Conservation (phyloP, 64 coral and sea anemone genomes). For the Pocillopora damicornis region DNA sequence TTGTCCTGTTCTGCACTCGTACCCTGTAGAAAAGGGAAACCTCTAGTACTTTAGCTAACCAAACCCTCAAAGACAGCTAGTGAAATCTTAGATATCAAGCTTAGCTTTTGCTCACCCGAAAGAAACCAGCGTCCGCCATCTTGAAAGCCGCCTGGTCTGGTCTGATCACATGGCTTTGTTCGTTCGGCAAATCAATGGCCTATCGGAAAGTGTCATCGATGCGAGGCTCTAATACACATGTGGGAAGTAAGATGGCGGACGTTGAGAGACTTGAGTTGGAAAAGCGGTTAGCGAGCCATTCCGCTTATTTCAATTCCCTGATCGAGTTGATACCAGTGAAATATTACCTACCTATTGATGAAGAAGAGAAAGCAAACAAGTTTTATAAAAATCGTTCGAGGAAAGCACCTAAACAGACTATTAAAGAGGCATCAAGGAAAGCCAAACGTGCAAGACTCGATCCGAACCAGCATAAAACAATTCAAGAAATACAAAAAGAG, state of each 20-base stretch:
- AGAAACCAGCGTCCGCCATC: conserved; percentile 98
- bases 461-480: conserved; percentile 76
- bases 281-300: conserved; percentile 78
- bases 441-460: conserved; percentile 79
- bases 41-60: neutral
- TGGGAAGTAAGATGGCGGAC: conserved; percentile 86
- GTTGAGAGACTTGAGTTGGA: conserved; percentile 38
- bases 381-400: conserved; percentile 84
- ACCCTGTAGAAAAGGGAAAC: conserved; percentile 53
- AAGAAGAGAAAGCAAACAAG: conserved; percentile 70
- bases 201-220: conserved; percentile 7
- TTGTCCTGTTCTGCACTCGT: conserved; percentile 99
- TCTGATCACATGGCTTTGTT: conserved; percentile 14
- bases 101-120: conserved; percentile 62
- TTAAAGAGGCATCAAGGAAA: conserved; percentile 89
- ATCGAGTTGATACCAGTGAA: conserved; percentile 81
- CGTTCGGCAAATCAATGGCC: conserved; percentile 9
- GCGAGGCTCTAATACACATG: conserved; percentile 55
- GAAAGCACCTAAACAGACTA: conserved; percentile 83
- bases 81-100: neutral
- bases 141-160: conserved; percentile 40
- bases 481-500: conserved; percentile 69
- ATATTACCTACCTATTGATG: conserved; percentile 74
- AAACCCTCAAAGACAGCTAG: neutral
- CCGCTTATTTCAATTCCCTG: conserved; percentile 88